Evolutionary conservation across 2,113 vertebrate genomes (phyloP).

Genomic region (Oreochromis spilurus): DNA sequence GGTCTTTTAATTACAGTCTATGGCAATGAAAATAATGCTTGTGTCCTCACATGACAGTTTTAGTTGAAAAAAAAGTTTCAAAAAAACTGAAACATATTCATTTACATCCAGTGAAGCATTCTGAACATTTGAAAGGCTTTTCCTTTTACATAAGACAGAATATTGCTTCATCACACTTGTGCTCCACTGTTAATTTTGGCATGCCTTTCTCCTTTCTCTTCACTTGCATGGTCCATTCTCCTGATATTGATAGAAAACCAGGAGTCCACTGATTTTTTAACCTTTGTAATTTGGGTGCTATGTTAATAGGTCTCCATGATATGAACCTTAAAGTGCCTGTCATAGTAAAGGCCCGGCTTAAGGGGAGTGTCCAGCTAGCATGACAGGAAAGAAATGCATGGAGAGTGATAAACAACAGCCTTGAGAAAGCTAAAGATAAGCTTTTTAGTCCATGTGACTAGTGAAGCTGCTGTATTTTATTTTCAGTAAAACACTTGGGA

Average conservation of each 20-base stretch:
- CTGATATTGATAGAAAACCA: accelerated
- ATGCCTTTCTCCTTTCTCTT: background rate
- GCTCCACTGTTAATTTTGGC: background rate
- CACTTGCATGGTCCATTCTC: background rate
- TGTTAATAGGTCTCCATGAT: background rate
- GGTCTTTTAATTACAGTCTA: background rate
- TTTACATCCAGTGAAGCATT: background rate
- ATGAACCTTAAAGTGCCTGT: background rate
- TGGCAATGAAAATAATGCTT: background rate
- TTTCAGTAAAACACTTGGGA: background rate
- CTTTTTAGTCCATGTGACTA: background rate
- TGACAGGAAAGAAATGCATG: background rate
- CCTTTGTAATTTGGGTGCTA: background rate
- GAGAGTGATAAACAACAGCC: background rate
- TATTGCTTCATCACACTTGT: background rate
- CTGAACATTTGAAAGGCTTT: background rate
- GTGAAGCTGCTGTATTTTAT: background rate
- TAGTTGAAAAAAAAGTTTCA: accelerated
- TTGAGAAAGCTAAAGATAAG: background rate
- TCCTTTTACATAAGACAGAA: background rate
- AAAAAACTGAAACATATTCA: background rate
- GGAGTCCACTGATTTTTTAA: background rate
- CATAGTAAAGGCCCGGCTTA: background rate
- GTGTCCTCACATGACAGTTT: background rate
- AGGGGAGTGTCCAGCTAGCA: background rate